These are phyloP conservation scores for Iselma pallidipennis DNA, from an alignment of 2,888 invertebrate genomes.

Conservation along the genomic window DNA sequence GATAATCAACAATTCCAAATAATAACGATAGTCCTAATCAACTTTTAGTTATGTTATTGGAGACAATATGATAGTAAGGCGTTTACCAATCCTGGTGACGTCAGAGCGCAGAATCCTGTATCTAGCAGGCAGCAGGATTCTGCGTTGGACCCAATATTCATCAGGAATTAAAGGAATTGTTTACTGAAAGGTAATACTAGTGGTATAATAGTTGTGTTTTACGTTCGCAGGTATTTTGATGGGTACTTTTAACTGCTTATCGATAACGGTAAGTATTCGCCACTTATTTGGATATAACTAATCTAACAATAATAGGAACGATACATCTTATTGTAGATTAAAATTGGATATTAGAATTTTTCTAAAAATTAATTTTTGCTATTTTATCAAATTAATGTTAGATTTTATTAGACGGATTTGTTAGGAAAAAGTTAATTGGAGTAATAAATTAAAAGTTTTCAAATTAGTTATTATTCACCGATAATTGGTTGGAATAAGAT, in stretches of 20 bases:
- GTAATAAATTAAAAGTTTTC: too few species aligned
- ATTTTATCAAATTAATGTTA: too few species aligned
- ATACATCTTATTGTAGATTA: too few species aligned
- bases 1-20: too few species aligned
- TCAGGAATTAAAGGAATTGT: slow-evolving; percentile 33
- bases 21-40: too few species aligned
- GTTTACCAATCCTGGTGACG: slow-evolving; percentile 30
- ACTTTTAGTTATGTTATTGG: neutral
- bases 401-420: too few species aligned
- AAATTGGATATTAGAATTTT: neutral
- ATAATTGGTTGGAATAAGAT: too few species aligned
- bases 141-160: slow-evolving; percentile 43
- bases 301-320: too few species aligned
- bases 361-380: too few species aligned
- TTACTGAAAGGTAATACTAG: slow-evolving; percentile 31
- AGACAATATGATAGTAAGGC: slow-evolving; percentile 23
- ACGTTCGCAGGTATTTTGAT: slow-evolving; percentile 21
- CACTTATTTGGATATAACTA: too few species aligned
- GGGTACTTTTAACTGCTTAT: slow-evolving; percentile 9
- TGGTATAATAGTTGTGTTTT: slow-evolving; percentile 29
- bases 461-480: too few species aligned
- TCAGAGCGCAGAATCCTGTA: slow-evolving; percentile 40
- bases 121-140: slow-evolving; percentile 40
- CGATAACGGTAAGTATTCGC: slow-evolving; percentile 17
- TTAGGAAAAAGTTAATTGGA: too few species aligned